phyloP scores from a whole-genome alignment of 2,888 invertebrate genomes.

The Molorchus minor region DNA sequence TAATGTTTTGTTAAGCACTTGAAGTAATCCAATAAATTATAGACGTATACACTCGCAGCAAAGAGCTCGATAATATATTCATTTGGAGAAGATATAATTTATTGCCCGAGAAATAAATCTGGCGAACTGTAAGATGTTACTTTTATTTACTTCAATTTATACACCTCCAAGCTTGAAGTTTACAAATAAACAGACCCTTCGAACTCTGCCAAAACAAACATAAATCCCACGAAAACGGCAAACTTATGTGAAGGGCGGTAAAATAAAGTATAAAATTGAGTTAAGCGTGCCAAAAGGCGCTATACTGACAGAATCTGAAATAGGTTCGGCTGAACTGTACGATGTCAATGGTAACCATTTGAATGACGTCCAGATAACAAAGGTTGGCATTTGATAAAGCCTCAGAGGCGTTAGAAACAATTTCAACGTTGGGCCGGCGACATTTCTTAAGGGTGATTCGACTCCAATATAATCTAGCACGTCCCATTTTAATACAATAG shows the following conservation, averaged over 20 bases:
- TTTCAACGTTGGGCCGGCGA: conserved; percentile 34
- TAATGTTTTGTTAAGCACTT: not conserved
- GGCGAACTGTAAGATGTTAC: not conserved
- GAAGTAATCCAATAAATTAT: not conserved
- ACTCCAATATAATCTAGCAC: conserved; percentile 43
- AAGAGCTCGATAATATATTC: not conserved
- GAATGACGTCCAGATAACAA: conserved; percentile 30
- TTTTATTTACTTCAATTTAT: conserved; percentile 12
- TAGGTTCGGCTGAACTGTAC: conserved; percentile 14
- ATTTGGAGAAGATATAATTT: conserved; percentile 7
- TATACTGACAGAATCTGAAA: conserved; percentile 20
- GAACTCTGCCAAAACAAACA: conserved; percentile 20
- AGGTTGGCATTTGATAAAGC: conserved; percentile 33
- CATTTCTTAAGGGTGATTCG: conserved; percentile 35
- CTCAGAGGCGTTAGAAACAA: conserved; percentile 34
- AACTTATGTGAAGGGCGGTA: conserved; percentile 18
- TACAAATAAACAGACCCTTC: conserved; percentile 34
- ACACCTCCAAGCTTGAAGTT: conserved; percentile 22
- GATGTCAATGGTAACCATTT: conserved; percentile 22
- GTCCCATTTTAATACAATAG: conserved; percentile 24
- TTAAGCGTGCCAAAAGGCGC: conserved; percentile 22
- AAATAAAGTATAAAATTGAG: conserved; percentile 32
- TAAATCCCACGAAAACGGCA: conserved; percentile 25
- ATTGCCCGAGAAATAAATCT: conserved; percentile 7
- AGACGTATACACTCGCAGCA: not conserved